Base-by-base conservation (phyloP, 2,797 vertebrate genomes). In the Aulostomus chinensis region DNA sequence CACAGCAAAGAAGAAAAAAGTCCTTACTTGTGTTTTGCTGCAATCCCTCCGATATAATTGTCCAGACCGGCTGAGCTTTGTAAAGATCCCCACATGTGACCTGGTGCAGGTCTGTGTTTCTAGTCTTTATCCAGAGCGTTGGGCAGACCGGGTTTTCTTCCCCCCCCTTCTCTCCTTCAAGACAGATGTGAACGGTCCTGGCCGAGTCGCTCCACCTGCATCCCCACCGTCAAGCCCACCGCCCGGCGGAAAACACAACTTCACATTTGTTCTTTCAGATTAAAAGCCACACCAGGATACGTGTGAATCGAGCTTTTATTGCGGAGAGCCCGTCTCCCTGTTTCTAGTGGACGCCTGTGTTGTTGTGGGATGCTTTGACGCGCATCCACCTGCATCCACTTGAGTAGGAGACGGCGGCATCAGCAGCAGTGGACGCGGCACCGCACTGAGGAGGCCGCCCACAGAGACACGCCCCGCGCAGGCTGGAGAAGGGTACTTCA, bases 141-240 rank as follows among this genome's bases (percentile, higher is more conserved):
- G 73, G 76, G 42, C 32, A 61, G 54, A 67, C 12, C 36, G 65
- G 49, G 69, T 22, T 13, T 21, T n/a, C 17, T 5, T 20, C 11
- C 12, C n/a, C 1, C 9, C 33, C 47, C 75, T 16, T 79, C 73
- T 78, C 79, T 89, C 71, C 83, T 80, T 76, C 78, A 77, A 77
- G 76, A 83, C 85, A 81, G 85, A 89, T 87, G 88, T 80, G 86
- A 81, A 69, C 79, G 50, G 78, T 85, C 76, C 81, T 80, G 75
- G 68, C 73, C 68, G 82, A 80, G 78, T 66, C 84, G 80, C 83
- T 87, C 84, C 87, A 91, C 88, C 91, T 90, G 88, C 88, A 85
- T 79, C 66, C 47, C 52, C 1, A 18, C 34, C 2, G 74, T 81
- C 66, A 76, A 77, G 25, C 0, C 10, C 9, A 1, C 25, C 14